These are phyloP conservation scores for Apamea sordens DNA, from an alignment of 2,888 invertebrate genomes.

Conservation along the genomic window DNA sequence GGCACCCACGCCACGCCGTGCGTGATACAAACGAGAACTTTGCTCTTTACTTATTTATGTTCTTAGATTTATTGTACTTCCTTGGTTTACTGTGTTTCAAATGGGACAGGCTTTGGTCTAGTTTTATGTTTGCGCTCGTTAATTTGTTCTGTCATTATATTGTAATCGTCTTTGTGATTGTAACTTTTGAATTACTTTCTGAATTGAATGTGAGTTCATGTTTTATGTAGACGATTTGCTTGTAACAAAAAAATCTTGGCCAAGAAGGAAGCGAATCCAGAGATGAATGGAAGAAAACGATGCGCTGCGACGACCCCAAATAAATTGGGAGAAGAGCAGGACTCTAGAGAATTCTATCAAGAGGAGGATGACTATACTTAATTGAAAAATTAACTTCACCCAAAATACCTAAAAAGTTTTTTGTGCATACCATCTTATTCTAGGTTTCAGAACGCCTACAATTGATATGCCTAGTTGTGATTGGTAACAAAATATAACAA, in stretches of 20 bases:
- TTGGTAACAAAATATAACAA: neutral
- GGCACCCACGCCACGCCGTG: conserved; percentile 72
- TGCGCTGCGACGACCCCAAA: neutral
- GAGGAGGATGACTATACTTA: neutral
- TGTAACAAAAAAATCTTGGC: neutral
- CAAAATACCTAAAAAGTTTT: neutral
- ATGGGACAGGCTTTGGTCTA: conserved; percentile 39
- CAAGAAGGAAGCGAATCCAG: neutral
- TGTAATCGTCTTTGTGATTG: neutral
- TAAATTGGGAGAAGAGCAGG: neutral
- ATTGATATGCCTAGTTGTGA: neutral
- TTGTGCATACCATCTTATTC: neutral
- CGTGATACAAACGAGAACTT: conserved; percentile 66
- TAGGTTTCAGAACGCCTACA: neutral
- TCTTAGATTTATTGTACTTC: conserved; percentile 67
- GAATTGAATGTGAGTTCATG: neutral
- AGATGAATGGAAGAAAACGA: neutral
- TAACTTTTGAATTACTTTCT: neutral
- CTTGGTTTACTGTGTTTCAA: conserved; percentile 33
- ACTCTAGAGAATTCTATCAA: neutral
- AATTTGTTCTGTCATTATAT: conserved; percentile 6
- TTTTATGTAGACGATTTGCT: neutral
- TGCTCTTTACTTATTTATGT: conserved; percentile 69
- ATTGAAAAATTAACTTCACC: neutral
- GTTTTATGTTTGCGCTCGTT: conserved; percentile 25